A percentile compares a stretch with the other conserved stretches of the same genome.
These are phyloP conservation scores for Zootermopsis nevadensis DNA, from an alignment of 2,888 invertebrate genomes.

Conservation along the genomic window DNA sequence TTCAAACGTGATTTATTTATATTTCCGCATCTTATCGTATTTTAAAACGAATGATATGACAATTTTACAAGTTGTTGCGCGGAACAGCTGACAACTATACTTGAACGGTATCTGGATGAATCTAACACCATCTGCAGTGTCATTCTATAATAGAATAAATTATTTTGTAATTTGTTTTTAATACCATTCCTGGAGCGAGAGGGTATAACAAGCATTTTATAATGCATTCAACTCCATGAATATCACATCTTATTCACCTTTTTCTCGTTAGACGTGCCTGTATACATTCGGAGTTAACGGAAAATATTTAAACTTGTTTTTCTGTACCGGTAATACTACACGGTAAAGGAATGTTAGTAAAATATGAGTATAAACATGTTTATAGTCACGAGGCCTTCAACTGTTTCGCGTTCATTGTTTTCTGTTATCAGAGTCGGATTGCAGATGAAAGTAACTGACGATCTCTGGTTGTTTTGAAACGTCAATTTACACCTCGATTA, in stretches of 20 bases:
- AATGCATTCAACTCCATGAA: not conserved
- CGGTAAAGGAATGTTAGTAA: too few relatives aligned
- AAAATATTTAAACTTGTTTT: not conserved
- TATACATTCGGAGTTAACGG: not conserved
- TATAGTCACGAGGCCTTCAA: too few relatives aligned
- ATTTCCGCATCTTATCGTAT: not conserved
- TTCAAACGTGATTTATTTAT: not conserved
- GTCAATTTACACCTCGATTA: too few relatives aligned
- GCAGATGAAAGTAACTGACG: too few relatives aligned
- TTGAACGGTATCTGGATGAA: not conserved
- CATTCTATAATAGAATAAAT: not conserved
- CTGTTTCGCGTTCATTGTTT: too few relatives aligned
- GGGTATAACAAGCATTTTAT: not conserved
- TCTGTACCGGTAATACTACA: too few relatives aligned
- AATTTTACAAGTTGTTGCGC: not conserved
- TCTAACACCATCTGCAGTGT: not conserved
- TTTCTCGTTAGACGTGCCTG: not conserved
- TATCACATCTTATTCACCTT: not conserved
- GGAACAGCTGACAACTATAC: not conserved
- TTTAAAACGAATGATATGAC: not conserved
- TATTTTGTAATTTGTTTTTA: conserved; percentile 2
- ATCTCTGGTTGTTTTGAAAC: too few relatives aligned
- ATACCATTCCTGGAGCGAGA: not conserved
- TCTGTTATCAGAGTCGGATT: too few relatives aligned
- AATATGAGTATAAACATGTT: too few relatives aligned